Percentiles rank a stretch among this genome's conserved stretches.
Evolutionary conservation across 2,888 invertebrate species (phyloP).

Genomic region (Amphipoea lucens): DNA sequence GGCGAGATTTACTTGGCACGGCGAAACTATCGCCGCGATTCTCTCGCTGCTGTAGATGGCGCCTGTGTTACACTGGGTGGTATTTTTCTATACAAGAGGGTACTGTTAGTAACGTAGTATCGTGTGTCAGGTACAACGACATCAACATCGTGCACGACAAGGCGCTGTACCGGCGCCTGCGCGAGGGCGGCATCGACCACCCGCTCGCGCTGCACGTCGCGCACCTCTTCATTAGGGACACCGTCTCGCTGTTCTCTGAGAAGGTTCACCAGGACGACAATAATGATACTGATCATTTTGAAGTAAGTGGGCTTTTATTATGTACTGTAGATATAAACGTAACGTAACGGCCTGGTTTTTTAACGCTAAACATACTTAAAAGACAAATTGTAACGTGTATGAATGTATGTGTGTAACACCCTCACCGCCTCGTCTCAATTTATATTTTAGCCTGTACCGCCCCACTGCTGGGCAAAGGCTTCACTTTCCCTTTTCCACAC

Average conservation of each 20-base stretch:
- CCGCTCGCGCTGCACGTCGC: constrained; percentile 98
- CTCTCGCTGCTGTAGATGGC: not conserved
- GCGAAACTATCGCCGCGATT: not conserved
- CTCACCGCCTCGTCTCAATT: not conserved
- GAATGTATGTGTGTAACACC: no score
- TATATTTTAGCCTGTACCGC: not conserved
- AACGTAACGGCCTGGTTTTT: not conserved
- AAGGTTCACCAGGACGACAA: constrained; percentile 98
- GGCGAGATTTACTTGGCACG: not conserved
- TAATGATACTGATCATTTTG: constrained; percentile 99
- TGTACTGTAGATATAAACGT: not conserved
- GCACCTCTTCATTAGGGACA: constrained; percentile 99
- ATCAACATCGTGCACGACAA: constrained; percentile 96
- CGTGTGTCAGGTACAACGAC: constrained; percentile 95
- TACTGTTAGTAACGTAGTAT: constrained; percentile 17
- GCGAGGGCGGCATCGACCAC: constrained; percentile 97
- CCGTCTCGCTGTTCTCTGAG: constrained; percentile 98
- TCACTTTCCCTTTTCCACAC: not conserved
- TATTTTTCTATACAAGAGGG: not conserved
- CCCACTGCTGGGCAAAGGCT: no score
- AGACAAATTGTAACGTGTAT: not conserved
- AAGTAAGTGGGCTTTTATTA: constrained; percentile 89
- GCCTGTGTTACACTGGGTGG: not conserved
- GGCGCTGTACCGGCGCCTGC: constrained; percentile 94
- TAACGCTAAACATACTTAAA: not conserved